Evolutionary conservation across 1,140 invertebrate species (phyloP).

Genomic region (Drosophila bocqueti): DNA sequence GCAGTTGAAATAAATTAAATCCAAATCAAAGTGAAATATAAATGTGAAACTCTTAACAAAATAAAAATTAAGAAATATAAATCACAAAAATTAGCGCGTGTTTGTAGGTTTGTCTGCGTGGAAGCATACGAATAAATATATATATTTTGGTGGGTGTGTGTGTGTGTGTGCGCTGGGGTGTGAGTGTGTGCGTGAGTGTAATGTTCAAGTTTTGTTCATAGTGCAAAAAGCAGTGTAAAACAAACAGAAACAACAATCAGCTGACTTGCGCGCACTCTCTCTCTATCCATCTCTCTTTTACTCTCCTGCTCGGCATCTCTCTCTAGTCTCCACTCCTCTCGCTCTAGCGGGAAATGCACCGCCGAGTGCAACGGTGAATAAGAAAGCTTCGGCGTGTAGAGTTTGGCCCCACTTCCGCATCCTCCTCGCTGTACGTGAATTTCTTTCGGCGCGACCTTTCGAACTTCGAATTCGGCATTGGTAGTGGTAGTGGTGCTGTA

Average conservation of each 20-base stretch:
- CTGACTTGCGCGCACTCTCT: slow-evolving; percentile 54
- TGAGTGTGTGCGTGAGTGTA: slow-evolving; percentile 29
- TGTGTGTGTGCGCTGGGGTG: background rate
- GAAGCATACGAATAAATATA: slow-evolving; percentile 6
- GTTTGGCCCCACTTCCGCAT: slow-evolving; percentile 51
- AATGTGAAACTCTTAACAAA: slow-evolving; percentile 2
- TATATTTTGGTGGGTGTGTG: slow-evolving; percentile 2
- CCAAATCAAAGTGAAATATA: slow-evolving; percentile 7
- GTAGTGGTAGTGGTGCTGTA: slow-evolving; percentile 1
- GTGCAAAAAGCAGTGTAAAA: slow-evolving; percentile 56
- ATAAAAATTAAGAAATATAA: slow-evolving; percentile 13
- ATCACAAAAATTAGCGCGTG: slow-evolving; percentile 44
- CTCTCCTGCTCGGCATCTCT: background rate
- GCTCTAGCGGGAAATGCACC: slow-evolving; percentile 34
- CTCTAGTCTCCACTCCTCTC: background rate
- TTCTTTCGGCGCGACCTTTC: slow-evolving; percentile 43
- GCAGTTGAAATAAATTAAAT: slow-evolving; percentile 29
- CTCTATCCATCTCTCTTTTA: background rate
- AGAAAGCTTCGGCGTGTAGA: slow-evolving; percentile 26
- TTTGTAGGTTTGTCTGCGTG: slow-evolving; percentile 41
- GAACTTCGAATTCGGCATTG: slow-evolving; percentile 43
- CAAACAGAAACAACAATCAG: slow-evolving; percentile 57
- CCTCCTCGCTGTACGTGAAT: slow-evolving; percentile 9
- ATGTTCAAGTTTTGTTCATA: slow-evolving; percentile 47
- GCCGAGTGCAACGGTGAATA: slow-evolving; percentile 16